phyloP scores from a whole-genome alignment of 37 sponge, comb jelly and placozoan genomes.

The Oscarella lobularis region DNA sequence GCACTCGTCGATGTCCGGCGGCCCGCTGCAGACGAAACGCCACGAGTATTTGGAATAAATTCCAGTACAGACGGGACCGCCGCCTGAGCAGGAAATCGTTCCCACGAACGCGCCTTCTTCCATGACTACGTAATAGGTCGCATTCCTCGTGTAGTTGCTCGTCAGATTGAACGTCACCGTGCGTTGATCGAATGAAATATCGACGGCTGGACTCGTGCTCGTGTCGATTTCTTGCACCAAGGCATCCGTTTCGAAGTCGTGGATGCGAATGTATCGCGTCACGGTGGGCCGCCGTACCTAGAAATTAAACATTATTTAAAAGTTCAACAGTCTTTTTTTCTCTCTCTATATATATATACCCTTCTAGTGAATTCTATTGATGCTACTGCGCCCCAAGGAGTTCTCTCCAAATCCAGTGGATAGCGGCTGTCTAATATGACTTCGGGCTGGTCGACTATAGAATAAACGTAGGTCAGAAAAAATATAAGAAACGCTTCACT shows the following conservation, averaged over 20 bases:
- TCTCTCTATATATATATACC: too few species aligned
- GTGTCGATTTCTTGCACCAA: constrained; percentile 1
- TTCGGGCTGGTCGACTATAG: too few species aligned
- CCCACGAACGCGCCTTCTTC: not conserved
- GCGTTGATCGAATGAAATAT: not conserved
- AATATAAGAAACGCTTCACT: too few species aligned
- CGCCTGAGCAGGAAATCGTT: not conserved
- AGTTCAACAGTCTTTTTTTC: too few species aligned
- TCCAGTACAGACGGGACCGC: not conserved
- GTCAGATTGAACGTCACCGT: not conserved
- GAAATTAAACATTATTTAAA: not conserved
- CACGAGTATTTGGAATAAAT: not conserved
- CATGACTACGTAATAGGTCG: not conserved
- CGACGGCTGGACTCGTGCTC: not conserved
- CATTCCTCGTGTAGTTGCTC: not conserved
- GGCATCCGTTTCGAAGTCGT: not conserved
- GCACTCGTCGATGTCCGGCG: too few species aligned
- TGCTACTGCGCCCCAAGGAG: too few species aligned
- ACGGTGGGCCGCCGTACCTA: not conserved
- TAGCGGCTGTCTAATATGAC: too few species aligned
- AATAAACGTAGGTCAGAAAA: too few species aligned
- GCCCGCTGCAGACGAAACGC: too few species aligned
- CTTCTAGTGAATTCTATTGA: too few species aligned
- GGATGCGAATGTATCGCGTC: not conserved
- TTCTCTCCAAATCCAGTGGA: too few species aligned